phyloP scores from a whole-genome alignment of 2,888 invertebrate species.

The Eupithecia abbreviata region DNA sequence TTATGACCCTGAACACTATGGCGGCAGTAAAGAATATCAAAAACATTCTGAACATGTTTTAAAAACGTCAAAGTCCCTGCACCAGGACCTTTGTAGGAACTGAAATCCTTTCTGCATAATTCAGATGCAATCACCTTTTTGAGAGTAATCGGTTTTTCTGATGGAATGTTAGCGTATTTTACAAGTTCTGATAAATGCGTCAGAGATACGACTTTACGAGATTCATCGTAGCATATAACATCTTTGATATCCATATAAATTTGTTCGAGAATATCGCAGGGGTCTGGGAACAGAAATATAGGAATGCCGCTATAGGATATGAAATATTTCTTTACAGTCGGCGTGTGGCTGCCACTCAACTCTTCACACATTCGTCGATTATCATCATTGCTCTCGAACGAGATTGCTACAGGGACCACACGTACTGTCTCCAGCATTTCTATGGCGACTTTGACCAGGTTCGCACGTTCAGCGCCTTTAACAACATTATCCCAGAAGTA shows the following conservation, averaged over 20 bases:
- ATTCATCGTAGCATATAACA: background rate
- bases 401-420: conserved; percentile 14
- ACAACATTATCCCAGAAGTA: conserved; percentile 23
- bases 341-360: conserved; percentile 1
- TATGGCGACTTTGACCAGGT: conserved; percentile 10
- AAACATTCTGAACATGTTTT: background rate
- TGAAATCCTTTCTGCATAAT: background rate
- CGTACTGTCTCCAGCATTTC: conserved; percentile 16
- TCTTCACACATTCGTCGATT: conserved; percentile 20
- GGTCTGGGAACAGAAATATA: conserved; percentile 21
- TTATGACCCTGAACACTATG: background rate
- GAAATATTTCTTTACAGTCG: conserved; percentile 12
- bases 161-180: background rate
- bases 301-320: conserved; percentile 11
- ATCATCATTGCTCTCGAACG: conserved; percentile 20
- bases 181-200: background rate
- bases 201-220: background rate
- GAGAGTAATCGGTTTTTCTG: background rate
- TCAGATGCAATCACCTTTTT: background rate
- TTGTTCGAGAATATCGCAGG: conserved; percentile 14
- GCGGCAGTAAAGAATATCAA: background rate
- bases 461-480: conserved; percentile 4
- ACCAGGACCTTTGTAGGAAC: background rate
- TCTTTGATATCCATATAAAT: background rate
- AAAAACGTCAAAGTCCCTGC: background rate